Percentiles rank a stretch among this genome's conserved stretches.
Conservation (phyloP, 2,888 invertebrate genomes). For the Leptura quadrifasciata region DNA sequence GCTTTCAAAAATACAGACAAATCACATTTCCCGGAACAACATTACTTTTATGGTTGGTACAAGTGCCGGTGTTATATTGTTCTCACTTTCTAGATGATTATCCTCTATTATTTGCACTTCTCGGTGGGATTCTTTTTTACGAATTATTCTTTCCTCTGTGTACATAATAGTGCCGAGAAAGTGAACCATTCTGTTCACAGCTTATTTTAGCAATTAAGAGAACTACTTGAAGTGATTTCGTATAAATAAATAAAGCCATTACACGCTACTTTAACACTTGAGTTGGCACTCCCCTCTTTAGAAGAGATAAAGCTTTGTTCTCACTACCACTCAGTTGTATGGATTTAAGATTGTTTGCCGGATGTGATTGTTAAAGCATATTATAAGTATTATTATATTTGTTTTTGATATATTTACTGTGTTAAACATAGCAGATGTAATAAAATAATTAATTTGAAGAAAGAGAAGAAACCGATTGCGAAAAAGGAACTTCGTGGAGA, state of each 20-base stretch:
- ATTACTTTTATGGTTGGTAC: not conserved
- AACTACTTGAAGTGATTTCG: not conserved
- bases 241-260: not conserved
- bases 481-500: too few species aligned
- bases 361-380: too few species aligned
- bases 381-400: too few species aligned
- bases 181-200: not conserved
- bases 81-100: constrained; percentile 7
- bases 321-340: too few species aligned
- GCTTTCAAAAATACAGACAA: not conserved
- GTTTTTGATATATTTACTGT: too few species aligned
- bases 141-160: not conserved
- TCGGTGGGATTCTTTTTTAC: not conserved
- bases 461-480: too few species aligned
- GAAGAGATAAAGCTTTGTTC: not conserved
- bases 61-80: not conserved
- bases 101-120: constrained; percentile 3
- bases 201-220: not conserved
- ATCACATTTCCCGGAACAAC: not conserved
- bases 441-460: too few species aligned
- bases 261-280: not conserved
- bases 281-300: not conserved
- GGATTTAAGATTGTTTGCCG: too few species aligned
- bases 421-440: too few species aligned
- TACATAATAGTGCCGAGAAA: constrained; percentile 1